Conservation (phyloP, 1,140 invertebrate species). For the Laupala kohalensis region DNA sequence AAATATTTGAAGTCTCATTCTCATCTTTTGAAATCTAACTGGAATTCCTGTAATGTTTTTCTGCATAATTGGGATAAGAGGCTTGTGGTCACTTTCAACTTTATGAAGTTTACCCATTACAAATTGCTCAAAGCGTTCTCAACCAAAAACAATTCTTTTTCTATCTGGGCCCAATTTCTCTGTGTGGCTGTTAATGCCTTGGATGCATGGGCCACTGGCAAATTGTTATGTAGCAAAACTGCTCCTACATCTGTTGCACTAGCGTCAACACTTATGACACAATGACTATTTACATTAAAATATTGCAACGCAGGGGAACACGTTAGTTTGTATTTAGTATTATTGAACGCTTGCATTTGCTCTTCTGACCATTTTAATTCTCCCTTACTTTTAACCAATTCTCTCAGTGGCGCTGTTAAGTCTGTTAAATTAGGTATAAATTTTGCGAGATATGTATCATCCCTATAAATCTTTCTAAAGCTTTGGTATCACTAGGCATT, state of each 20-base stretch:
- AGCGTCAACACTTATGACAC: conserved; percentile 26
- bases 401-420: background rate
- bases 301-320: background rate
- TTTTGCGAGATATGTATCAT: conserved; percentile 11
- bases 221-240: conserved; percentile 27
- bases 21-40: conserved; percentile 19
- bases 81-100: conserved; percentile 23
- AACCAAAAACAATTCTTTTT: conserved; percentile 29
- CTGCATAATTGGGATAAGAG: conserved; percentile 17
- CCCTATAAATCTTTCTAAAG: conserved; percentile 14
- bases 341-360: background rate
- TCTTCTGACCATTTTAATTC: conserved; percentile 11
- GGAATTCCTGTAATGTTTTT: conserved; percentile 19
- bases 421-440: conserved; percentile 10
- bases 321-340: background rate
- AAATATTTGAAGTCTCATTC: conserved; percentile 20
- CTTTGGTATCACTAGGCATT: conserved; percentile 15
- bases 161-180: conserved; percentile 29
- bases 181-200: conserved; percentile 23
- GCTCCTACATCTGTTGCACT: conserved; percentile 27
- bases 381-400: background rate
- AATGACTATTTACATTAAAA: conserved; percentile 22
- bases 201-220: conserved; percentile 28
- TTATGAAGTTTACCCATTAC: conserved; percentile 23
- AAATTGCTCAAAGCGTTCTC: conserved; percentile 26